Evolutionary conservation across 2,888 invertebrate genomes (phyloP), one percentile per base, ranked within the genome.

Genomic region (Nemoura dubitans): DNA sequence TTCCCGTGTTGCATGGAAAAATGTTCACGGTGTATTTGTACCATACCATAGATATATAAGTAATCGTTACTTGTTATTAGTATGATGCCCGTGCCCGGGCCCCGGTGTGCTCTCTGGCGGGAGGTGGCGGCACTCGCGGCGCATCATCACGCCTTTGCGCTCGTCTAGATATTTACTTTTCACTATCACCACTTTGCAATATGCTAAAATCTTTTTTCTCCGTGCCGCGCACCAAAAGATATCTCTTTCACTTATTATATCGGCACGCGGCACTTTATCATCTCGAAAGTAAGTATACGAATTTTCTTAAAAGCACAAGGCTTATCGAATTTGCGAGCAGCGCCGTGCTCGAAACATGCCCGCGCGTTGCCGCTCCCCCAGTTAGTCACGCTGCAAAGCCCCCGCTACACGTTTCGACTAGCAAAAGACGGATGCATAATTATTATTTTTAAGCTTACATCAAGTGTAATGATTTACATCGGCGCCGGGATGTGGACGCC

Each of bases 401-500:
- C 59, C 59, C 59, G 2, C 59, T 3, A 59, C 6, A 21, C 59
- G 59, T 59, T 59, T 59, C 59, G 10, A 59, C 59, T 16, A 21
- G 21, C 59, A 3, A 16, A 59, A 59, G 59, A 59, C 59, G 59
- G 59, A 59, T 7, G 59, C 16, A 21, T 30, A 30, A 28, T 81
- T 28, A 81, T 81, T 81, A 81, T 81, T 81, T 30, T 27, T 29
- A 81, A 81, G 81, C 81, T 30, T n/a, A 30, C 28, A 81, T 30
- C 28, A 81, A 81, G 30, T 81, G 81, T 81, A 29, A 30, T 81
- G 29, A 81, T 81, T 81, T 29, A 81, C 16, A 59, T 36, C 21
- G 59, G 81, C 7, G n/a, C 25, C 5, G 80, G 28, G n/a, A n/a
- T n/a, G n/a, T n/a, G n/a, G n/a, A n/a, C n/a, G n/a, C n/a, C n/a